Evolutionary conservation across 1,140 invertebrate species (phyloP).

Genomic region (Zaprionus ghesquierei): DNA sequence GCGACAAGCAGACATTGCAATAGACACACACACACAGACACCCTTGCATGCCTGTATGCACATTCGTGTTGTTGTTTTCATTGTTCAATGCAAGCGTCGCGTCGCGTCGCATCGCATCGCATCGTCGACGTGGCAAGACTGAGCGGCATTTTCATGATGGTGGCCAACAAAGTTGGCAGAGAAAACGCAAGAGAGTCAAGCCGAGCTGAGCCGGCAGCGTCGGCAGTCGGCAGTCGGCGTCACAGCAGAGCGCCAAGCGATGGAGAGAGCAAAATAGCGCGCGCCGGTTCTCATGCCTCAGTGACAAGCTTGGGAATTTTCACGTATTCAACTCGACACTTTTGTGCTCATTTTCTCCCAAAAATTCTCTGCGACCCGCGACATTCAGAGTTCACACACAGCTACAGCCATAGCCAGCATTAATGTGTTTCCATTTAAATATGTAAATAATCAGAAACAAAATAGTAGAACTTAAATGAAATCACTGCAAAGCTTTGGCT

Average conservation of each 20-base stretch:
- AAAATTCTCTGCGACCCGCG: neutral
- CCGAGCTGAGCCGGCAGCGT: neutral
- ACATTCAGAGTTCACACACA: neutral
- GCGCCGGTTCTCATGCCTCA: neutral
- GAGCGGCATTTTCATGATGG: neutral
- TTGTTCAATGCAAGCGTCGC: neutral
- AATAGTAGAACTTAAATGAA: neutral
- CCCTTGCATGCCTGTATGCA: neutral
- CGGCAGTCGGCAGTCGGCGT: neutral
- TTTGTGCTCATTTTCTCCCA: neutral
- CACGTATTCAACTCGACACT: neutral
- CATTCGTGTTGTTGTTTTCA: neutral
- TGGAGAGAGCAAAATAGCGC: neutral
- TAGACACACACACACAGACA: neutral
- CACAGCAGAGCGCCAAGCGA: neutral
- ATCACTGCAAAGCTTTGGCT: neutral
- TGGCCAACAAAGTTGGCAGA: neutral
- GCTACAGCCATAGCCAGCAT: neutral
- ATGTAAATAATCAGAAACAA: neutral
- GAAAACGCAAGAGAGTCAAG: neutral
- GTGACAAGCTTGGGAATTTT: slow-evolving; percentile 4
- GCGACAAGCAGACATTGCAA: neutral
- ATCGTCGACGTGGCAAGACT: neutral
- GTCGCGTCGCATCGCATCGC: neutral
- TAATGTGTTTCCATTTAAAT: neutral